Percentiles rank a stretch among this genome's conserved stretches.
Conservation (phyloP, 2,888 invertebrate species). For the Morpho helenor region DNA sequence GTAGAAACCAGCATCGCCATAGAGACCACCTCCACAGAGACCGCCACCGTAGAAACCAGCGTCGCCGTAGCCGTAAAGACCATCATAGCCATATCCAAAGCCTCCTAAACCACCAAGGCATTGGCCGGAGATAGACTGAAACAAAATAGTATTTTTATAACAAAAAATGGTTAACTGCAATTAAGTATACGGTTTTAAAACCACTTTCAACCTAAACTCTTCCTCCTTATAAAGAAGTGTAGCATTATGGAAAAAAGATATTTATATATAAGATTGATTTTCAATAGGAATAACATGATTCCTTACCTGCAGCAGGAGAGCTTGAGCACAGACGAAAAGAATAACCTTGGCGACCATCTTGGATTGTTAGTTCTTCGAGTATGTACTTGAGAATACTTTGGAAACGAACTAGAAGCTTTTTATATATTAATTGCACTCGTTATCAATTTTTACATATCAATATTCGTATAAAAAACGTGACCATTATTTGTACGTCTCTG, state of each 20-base stretch:
- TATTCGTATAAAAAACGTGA: not conserved
- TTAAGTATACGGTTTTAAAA: too few species aligned
- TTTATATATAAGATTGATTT: not conserved
- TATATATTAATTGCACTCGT: not conserved
- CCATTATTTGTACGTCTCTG: too few species aligned
- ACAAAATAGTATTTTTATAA: not conserved
- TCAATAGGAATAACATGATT: not conserved
- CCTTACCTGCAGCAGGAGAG: slow-evolving; percentile 18
- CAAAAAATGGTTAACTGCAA: too few species aligned
- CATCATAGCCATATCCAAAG: slow-evolving; percentile 12
- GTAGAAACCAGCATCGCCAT: slow-evolving; percentile 15
- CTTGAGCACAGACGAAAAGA: slow-evolving; percentile 21
- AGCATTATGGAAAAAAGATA: not conserved
- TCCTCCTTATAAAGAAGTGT: too few species aligned
- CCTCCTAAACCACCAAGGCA: slow-evolving; percentile 13
- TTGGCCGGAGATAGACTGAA: slow-evolving; percentile 21
- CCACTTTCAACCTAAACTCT: not conserved
- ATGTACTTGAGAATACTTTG: not conserved
- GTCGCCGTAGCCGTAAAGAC: slow-evolving; percentile 14
- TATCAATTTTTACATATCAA: not conserved
- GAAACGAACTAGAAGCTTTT: not conserved
- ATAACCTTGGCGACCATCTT: slow-evolving; percentile 18
- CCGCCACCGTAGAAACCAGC: not conserved
- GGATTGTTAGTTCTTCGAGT: slow-evolving; percentile 2
- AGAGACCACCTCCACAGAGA: slow-evolving; percentile 7